These are phyloP conservation scores for Delphinapterus leucas DNA, from an alignment of 2,113 vertebrate species.

Conservation along the genomic window DNA sequence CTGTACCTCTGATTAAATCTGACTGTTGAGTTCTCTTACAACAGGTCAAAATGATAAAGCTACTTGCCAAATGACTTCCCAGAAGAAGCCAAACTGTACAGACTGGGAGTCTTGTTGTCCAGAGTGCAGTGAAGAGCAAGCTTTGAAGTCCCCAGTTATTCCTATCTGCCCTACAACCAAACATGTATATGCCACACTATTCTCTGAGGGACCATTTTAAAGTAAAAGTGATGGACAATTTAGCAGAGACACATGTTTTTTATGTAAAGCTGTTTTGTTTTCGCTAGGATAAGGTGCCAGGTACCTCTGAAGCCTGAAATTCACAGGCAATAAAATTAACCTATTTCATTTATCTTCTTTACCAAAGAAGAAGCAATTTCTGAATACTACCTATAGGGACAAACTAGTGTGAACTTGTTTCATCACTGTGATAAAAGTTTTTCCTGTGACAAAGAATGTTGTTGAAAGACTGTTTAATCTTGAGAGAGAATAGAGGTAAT, in stretches of 20 bases:
- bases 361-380: constrained; percentile 26
- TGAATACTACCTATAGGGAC: constrained; percentile 26
- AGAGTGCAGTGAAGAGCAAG: not conserved
- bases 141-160: not conserved
- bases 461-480: constrained; percentile 34
- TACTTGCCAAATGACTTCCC: not conserved
- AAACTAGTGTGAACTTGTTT: constrained; percentile 23
- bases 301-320: constrained; percentile 62
- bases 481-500: constrained; percentile 79
- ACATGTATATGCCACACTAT: not conserved
- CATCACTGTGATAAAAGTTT: constrained; percentile 38
- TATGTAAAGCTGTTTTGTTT: constrained; percentile 52
- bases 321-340: constrained; percentile 39
- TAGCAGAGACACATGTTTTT: constrained; percentile 60
- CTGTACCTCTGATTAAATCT: not conserved
- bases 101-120: not conserved
- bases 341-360: constrained; percentile 8
- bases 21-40: not conserved
- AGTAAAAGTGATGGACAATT: constrained; percentile 37
- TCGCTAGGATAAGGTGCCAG: constrained; percentile 39
- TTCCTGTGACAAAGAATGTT: constrained; percentile 40
- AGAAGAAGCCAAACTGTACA: not conserved
- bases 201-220: constrained; percentile 44
- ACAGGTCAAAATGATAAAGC: not conserved
- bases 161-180: not conserved